Evolutionary conservation across 2,113 vertebrate species (phyloP).

Genomic region (Nyctibius bracteatus): DNA sequence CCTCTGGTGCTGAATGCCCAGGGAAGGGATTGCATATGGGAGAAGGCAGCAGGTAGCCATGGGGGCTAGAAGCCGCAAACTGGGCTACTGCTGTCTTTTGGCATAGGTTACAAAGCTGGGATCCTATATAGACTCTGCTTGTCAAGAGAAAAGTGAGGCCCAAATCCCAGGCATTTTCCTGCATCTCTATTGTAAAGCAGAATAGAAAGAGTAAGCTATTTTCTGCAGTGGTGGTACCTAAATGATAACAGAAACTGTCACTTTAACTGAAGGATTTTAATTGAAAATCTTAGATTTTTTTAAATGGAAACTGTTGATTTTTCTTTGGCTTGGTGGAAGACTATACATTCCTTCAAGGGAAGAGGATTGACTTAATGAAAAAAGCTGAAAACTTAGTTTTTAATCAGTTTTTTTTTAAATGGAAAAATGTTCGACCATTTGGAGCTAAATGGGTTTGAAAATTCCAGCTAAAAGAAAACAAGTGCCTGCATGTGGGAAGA

Average conservation of each 20-base stretch:
- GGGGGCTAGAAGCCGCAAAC: neutral
- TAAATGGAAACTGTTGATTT: neutral
- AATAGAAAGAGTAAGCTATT: neutral
- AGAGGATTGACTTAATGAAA: neutral
- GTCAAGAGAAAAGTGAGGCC: neutral
- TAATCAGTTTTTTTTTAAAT: neutral
- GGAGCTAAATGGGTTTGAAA: neutral
- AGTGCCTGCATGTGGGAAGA: neutral
- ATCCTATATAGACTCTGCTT: neutral
- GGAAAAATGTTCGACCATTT: neutral
- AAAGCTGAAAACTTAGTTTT: neutral
- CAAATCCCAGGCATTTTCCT: neutral
- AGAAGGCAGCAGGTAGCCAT: neutral
- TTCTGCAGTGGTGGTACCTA: neutral
- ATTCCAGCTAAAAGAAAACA: neutral
- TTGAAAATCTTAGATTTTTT: neutral
- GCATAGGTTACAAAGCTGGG: neutral
- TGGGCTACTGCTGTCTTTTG: neutral
- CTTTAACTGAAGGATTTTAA: neutral
- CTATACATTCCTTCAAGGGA: neutral
- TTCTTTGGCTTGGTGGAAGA: neutral
- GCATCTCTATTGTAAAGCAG: neutral
- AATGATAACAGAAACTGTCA: neutral
- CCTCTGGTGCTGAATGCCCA: neutral
- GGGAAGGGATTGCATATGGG: neutral